phyloP scores from a whole-genome alignment of 2,113 vertebrate species.

The Nesogale talazaci region DNA sequence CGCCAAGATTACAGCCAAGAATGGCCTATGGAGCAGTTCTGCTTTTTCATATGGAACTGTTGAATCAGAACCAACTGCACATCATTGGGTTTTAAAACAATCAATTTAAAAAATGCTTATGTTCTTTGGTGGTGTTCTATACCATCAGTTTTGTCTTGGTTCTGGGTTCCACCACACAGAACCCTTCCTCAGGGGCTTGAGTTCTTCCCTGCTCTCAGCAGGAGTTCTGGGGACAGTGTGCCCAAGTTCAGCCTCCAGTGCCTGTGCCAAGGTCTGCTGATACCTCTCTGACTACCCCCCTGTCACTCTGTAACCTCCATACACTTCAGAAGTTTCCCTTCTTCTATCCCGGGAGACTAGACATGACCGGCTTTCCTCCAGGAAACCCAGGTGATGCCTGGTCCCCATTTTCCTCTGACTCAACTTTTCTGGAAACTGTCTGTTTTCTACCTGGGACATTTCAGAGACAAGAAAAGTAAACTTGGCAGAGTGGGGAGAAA shows the following conservation, averaged over 20 bases:
- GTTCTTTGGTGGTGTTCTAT: not conserved
- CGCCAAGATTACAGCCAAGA: not conserved
- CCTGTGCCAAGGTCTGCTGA: not conserved
- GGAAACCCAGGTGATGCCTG: not conserved
- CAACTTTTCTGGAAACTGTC: not conserved
- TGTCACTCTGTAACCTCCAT: too few relatives aligned
- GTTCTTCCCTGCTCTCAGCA: not conserved
- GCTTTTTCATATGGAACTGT: not conserved
- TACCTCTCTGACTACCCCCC: not conserved
- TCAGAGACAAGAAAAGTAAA: slow-evolving; percentile 34
- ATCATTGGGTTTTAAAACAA: not conserved
- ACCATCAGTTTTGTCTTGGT: slow-evolving; percentile 5
- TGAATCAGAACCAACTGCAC: not conserved
- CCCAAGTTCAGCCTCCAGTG: not conserved
- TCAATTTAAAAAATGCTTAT: not conserved
- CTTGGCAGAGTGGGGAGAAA: not conserved
- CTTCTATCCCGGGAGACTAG: not conserved
- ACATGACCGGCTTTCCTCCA: not conserved
- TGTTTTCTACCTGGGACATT: not conserved
- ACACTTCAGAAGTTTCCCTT: not conserved
- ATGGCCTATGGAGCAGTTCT: not conserved
- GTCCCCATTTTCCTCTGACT: not conserved
- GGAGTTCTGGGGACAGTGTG: not conserved
- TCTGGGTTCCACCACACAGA: not conserved
- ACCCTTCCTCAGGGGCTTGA: not conserved